Evolutionary conservation across 2,888 invertebrate genomes (phyloP), one percentile per base, ranked within the genome.

Genomic region (Monochamus alternatus): DNA sequence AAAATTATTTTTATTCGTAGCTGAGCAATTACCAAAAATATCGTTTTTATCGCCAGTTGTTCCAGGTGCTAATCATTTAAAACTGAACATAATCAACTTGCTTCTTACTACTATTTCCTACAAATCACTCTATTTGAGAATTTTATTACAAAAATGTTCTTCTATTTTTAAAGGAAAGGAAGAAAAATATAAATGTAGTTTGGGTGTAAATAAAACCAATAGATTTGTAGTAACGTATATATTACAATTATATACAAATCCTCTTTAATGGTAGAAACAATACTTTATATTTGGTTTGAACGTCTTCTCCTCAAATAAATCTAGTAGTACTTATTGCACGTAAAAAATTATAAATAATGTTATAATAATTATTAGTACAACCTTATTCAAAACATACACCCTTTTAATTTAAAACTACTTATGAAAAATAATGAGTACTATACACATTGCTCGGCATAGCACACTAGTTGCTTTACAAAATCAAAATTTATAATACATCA

Each of bases 161-260:
- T 22, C 22, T 22, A 22, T 22, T 1, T 22, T 22, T 22, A 22
- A 22, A 22, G 31, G 3, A 47, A 9, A 9, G 9, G 47, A 47
- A 47, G 5, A 9, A 32, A 22, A 22, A 22, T 22, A 22, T 22
- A 22, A 22, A 22, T n/a, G 38, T 43, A 22, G 44, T 43, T 60
- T 38, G 60, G 12, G 9, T 22, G 38, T 63, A 38, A 68, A 52
- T 10, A 67, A 60, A 73, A 52, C 22, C 32, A 47, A 44, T 10
- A 22, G 8, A 30, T 47, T 73, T 77, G 65, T 77, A 74, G 64
- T 60, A 76, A 77, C 78, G 70, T 74, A 10, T 80, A 80, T 78
- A 78, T 80, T 80, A 80, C 80, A 81, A 80, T 75, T 77, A 80
- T 80, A 69, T 78, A 80, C 78, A 76, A 63, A 71, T 62, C 62